Evolutionary conservation across 35 echinoderm and acorn worm species (phyloP).

Genomic region (Amphiura filiformis): DNA sequence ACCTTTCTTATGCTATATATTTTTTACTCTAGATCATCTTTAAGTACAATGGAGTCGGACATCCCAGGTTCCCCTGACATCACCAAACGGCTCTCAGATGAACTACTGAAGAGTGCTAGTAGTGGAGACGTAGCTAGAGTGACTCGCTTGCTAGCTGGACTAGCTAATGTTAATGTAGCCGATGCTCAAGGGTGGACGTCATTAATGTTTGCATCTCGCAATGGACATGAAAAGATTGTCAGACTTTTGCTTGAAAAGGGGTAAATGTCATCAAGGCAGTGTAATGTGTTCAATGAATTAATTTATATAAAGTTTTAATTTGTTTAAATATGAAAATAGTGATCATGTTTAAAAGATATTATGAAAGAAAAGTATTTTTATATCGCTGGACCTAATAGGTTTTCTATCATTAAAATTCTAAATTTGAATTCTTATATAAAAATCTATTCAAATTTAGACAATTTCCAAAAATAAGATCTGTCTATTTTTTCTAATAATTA

Average conservation of each 20-base stretch:
- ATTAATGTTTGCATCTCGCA: slow-evolving; percentile 56
- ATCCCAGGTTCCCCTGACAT: background rate
- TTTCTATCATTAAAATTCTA: too few species aligned
- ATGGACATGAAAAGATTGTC: slow-evolving; percentile 55
- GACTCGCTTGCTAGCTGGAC: background rate
- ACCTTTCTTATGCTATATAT: too few species aligned
- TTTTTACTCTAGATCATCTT: too few species aligned
- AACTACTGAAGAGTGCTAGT: slow-evolving; percentile 4
- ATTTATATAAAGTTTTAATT: background rate
- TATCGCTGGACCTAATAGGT: too few species aligned
- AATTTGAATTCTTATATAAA: too few species aligned
- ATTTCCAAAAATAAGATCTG: too few species aligned
- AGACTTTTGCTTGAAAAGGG: slow-evolving; percentile 53
- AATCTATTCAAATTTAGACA: too few species aligned
- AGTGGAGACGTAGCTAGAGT: background rate
- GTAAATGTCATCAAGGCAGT: too few species aligned
- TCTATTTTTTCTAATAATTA: too few species aligned
- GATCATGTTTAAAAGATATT: background rate
- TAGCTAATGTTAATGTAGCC: background rate
- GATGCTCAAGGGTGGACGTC: slow-evolving; percentile 68
- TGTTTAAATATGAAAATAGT: background rate
- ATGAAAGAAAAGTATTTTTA: too few species aligned
- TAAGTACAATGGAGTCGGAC: background rate
- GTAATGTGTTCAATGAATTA: background rate
- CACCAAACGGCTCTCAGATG: background rate